These are phyloP conservation scores for Cyphomyrus plagiostoma DNA, from an alignment of 2,113 vertebrate genomes.

Conservation along the genomic window DNA sequence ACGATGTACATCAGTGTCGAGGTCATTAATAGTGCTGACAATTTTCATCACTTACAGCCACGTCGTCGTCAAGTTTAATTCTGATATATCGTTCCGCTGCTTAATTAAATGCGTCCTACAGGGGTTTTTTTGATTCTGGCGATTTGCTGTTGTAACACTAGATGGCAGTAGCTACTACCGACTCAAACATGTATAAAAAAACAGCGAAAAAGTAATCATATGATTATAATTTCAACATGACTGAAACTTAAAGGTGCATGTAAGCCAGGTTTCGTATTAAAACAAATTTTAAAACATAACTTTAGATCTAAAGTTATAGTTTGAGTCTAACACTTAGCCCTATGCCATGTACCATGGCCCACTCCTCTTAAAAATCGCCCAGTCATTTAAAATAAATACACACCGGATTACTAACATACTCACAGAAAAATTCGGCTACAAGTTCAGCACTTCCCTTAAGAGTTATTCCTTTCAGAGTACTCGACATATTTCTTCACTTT, in stretches of 20 bases:
- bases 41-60: not conserved
- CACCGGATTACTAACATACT: conserved; percentile 46
- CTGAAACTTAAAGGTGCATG: not conserved
- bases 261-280: not conserved
- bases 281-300: not conserved
- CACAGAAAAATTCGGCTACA: conserved; percentile 90
- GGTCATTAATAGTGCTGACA: not conserved
- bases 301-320: not conserved
- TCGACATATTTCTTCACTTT: conserved; percentile 41
- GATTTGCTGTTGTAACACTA: not conserved
- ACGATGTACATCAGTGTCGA: not conserved
- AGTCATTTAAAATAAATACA: not conserved
- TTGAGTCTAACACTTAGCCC: not conserved
- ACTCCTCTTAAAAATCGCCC: not conserved
- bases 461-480: conserved; percentile 73
- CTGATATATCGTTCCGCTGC: not conserved
- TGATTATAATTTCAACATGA: not conserved
- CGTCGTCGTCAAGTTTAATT: not conserved
- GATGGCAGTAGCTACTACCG: not conserved
- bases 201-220: not conserved
- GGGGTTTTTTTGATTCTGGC: not conserved
- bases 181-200: not conserved
- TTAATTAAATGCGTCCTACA: not conserved
- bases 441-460: conserved; percentile 83
- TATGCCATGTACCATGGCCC: not conserved